Evolutionary conservation across 2,888 invertebrate species (phyloP).

Genomic region (Melitaea athalia): DNA sequence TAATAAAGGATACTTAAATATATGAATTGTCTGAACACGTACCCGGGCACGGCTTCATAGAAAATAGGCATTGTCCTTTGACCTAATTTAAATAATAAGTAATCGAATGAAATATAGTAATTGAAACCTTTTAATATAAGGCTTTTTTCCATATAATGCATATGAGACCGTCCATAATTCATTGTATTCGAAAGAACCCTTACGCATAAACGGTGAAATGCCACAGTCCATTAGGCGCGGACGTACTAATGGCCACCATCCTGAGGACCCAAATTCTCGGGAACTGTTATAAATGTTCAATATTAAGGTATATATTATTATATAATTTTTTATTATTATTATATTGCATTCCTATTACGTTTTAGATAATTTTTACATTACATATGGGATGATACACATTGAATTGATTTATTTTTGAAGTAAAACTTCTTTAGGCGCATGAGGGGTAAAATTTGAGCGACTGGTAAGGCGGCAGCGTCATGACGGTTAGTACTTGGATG

Average conservation of each 20-base stretch:
- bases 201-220: slow-evolving; percentile 36
- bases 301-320: neutral
- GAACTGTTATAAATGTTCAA: slow-evolving; percentile 26
- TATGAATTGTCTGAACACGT: too few species aligned
- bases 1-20: too few species aligned
- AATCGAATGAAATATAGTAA: neutral
- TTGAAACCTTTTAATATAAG: neutral
- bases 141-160: slow-evolving; percentile 14
- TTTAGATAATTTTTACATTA: neutral
- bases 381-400: too few species aligned
- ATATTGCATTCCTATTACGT: neutral
- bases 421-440: too few species aligned
- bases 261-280: slow-evolving; percentile 15
- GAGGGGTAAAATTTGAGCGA: too few species aligned
- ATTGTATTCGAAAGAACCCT: slow-evolving; percentile 34
- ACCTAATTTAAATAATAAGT: neutral
- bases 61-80: too few species aligned
- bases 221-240: slow-evolving; percentile 37
- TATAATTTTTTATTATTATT: too few species aligned
- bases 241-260: slow-evolving; percentile 24
- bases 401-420: too few species aligned
- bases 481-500: too few species aligned
- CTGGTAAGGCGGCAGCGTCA: too few species aligned
- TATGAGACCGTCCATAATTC: slow-evolving; percentile 29
- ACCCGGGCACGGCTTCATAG: too few species aligned